Percentiles rank a stretch among this genome's conserved stretches.
These are phyloP conservation scores for Calidris pugnax DNA, from an alignment of 2,113 vertebrate species.

Conservation along the genomic window DNA sequence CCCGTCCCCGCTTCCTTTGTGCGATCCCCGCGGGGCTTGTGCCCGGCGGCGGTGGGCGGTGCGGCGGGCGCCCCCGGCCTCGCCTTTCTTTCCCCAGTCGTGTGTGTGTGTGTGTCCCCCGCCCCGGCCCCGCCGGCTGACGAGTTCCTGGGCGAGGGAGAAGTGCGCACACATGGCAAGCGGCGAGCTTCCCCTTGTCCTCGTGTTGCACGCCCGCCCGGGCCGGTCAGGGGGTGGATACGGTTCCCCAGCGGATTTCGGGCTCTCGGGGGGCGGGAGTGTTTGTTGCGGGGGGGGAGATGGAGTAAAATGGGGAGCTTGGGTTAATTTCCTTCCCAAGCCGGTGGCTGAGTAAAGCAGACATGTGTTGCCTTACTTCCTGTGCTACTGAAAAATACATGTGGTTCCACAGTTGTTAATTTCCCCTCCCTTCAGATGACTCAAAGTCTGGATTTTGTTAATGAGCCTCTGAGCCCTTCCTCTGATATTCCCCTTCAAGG, in stretches of 20 bases:
- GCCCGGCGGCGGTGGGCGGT: slow-evolving; percentile 1
- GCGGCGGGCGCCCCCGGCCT: slow-evolving; percentile 5
- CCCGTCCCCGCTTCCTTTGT: background rate
- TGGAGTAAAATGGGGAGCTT: background rate
- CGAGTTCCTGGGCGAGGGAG: slow-evolving; percentile 33
- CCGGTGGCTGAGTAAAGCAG: background rate
- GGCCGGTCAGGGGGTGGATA: background rate
- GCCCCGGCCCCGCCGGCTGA: background rate
- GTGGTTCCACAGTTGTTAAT: slow-evolving; percentile 36
- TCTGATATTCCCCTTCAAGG: background rate
- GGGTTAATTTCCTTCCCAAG: slow-evolving; percentile 4
- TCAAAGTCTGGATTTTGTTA: slow-evolving; percentile 51
- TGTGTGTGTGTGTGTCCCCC: no score
- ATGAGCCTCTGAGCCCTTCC: background rate
- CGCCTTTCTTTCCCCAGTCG: background rate
- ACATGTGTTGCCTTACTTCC: slow-evolving; percentile 37
- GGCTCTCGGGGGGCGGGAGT: no score
- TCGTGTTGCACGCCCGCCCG: background rate
- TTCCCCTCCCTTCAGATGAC: slow-evolving; percentile 36
- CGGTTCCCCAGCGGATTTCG: background rate
- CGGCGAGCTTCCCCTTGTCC: background rate
- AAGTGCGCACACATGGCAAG: slow-evolving; percentile 26
- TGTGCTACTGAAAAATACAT: slow-evolving; percentile 35
- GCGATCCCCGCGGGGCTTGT: background rate
- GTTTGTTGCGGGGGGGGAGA: background rate